Evolutionary conservation across 2,797 vertebrate genomes (phyloP).

Genomic region (Rhinoraja longicauda): DNA sequence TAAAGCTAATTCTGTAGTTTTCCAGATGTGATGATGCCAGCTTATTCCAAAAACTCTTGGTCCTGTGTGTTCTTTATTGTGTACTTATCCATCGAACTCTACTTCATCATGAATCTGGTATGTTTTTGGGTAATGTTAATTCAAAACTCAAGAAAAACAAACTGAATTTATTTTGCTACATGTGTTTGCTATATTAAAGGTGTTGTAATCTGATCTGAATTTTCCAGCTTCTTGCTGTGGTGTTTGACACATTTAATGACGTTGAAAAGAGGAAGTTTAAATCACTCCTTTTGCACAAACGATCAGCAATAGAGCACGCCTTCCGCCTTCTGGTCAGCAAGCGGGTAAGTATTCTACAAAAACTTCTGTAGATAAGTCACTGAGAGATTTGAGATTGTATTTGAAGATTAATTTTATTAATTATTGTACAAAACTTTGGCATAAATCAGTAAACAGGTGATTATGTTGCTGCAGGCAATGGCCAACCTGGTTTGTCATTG

Average conservation of each 20-base stretch:
- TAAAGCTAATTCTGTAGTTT: slow-evolving; percentile 62
- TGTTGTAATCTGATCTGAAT: neutral
- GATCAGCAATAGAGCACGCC: slow-evolving; percentile 82
- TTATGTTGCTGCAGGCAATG: neutral
- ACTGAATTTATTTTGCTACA: neutral
- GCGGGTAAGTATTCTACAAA: slow-evolving; percentile 60
- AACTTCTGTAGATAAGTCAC: neutral
- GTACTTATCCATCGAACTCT: slow-evolving; percentile 96
- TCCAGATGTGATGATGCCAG: slow-evolving; percentile 98
- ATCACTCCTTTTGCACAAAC: slow-evolving; percentile 88
- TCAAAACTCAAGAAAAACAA: neutral
- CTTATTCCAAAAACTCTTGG: slow-evolving; percentile 86
- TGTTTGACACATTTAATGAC: slow-evolving; percentile 94
- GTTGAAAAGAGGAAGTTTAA: slow-evolving; percentile 97
- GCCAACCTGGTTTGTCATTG: neutral
- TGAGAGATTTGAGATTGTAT: neutral
- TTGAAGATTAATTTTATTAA: neutral
- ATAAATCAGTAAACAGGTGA: neutral
- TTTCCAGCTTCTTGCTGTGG: slow-evolving; percentile 85
- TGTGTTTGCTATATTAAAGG: neutral
- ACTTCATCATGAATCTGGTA: slow-evolving; percentile 98
- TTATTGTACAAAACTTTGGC: neutral
- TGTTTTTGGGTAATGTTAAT: slow-evolving; percentile 43
- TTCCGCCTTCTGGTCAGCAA: slow-evolving; percentile 80
- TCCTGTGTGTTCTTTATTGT: slow-evolving; percentile 97